Base-by-base conservation (phyloP, 2,888 invertebrate genomes). In the Apodemia zela region DNA sequence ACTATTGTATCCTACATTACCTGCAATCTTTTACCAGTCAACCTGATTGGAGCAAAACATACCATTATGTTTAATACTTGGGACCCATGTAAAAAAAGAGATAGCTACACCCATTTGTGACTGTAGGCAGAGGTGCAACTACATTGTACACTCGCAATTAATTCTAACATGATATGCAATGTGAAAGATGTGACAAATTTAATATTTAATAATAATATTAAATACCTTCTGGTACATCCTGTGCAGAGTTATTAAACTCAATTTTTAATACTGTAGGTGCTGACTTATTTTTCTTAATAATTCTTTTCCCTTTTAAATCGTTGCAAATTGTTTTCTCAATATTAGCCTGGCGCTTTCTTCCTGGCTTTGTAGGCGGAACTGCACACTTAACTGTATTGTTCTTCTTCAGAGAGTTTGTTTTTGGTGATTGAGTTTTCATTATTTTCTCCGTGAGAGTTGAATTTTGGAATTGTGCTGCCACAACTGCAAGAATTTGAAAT, bases 401-500 rank as follows among this genome's bases (percentile, higher is more conserved):
- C 18, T 51, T 51, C 10, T 51, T 51, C 18, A 3, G 18, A 3
- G 49, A 10, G 11, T 11, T 17, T n/a, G 3, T 17, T 5, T n/a
- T 47, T 38, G 54, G 42, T 42, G 35, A 54, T 17, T 45, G 60
- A 60, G 45, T 21, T 60, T 60, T 60, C 47, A 60, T 47, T 17
- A 29, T 35, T 13, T 60, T 65, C 29, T 62, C 42, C 58, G 49
- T 15, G 25, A 61, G 49, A 21, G 45, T 33, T 1, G 13, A 35
- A 33, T 66, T 66, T 45, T 65, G 21, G 65, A 80, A 68, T 54
- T 79, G 78, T 13, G 72, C 67, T 54, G 65, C 65, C 8, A 78
- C 77, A 65, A 80, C 80, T 80, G 70, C 6, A 75, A 47, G 60
- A 58, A 33, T n/a, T n/a, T n/a, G n/a, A n/a, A n/a, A n/a, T n/a